Evolutionary conservation across 37 sponge, comb jelly and placozoan species (phyloP), one percentile per base, ranked within the genome.

Genomic region (Bolinopsis microptera): DNA sequence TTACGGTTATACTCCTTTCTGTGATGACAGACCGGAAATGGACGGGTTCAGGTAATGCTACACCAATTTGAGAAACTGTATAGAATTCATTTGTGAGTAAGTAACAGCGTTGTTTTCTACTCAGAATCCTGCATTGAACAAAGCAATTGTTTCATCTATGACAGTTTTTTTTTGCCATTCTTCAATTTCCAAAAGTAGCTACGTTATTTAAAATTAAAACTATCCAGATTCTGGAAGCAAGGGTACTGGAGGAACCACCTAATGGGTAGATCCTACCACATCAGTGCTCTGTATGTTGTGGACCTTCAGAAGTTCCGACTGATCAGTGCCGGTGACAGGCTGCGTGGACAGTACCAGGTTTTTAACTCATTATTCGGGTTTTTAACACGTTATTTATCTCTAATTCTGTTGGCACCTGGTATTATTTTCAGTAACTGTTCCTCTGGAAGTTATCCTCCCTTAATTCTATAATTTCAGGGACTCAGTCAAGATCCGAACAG

Each of bases 1-100:
- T 0, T 98, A 98, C 95, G 98, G 93, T 0, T 98, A 98, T 94
- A 98, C 98, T 67, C 98, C 98, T 37, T 97, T 98, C 95, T 98
- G 98, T 83, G 95, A 97, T 69, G 93, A 93, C 68, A 69, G 98
- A 21, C 77, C 93, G 23, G 98, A 98, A 41, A 98, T 98, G 98
- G 95, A 96, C 38, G 98, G 98, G 39, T 98, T 96, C 95, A 92
- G 97, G 98, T 97, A 1, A 92, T 83, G 93, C 32, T 9, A 23
- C 40, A 13, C n/a, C 22, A 69, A 69, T n/a, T 69, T 9, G 25
- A 30, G 8, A 25, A 9, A 83, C 31, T 93, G 28, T 21, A 35
- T 90, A n/a, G 32, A n/a, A 21, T 76, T 22, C n/a, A 21, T n/a
- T 18, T 30, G 82, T 30, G 28, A n/a, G 32, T 76, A 23, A 22